Percentiles rank a stretch among this genome's conserved stretches.
phyloP scores from a whole-genome alignment of 2,113 vertebrate genomes.

The Smithornis capensis region DNA sequence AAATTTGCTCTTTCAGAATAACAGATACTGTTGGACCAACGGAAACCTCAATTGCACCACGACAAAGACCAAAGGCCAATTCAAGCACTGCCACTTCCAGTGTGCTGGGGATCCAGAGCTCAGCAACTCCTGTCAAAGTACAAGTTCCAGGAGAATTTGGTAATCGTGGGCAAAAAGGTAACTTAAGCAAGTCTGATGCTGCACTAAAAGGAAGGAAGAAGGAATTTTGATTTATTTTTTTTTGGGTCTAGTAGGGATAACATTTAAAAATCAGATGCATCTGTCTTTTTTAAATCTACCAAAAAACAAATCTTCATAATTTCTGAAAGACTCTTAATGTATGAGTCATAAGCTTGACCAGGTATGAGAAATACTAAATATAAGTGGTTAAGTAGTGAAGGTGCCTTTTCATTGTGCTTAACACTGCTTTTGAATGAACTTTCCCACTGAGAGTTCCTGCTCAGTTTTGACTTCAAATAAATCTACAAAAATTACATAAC shows the following conservation, averaged over 20 bases:
- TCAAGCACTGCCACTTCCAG: conserved; percentile 72
- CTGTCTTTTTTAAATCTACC: accelerated
- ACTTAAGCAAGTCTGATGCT: neutral
- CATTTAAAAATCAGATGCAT: neutral
- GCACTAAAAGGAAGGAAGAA: neutral
- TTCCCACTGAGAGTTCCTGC: neutral
- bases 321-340: neutral
- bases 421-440: neutral
- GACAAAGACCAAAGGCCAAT: conserved; percentile 93
- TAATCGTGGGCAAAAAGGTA: conserved; percentile 88
- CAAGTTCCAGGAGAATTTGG: conserved; percentile 76
- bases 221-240: accelerated
- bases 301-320: accelerated
- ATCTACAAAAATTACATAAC: neutral
- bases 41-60: conserved; percentile 95
- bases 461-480: neutral
- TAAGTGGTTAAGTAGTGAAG: neutral
- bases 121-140: conserved; percentile 90
- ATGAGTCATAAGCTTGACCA: neutral
- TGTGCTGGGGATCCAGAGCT: conserved; percentile 84
- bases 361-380: neutral
- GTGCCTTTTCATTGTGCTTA: neutral
- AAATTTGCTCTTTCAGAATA: conserved; percentile 78
- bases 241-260: neutral
- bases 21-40: conserved; percentile 93